Conservation (phyloP, 2,113 vertebrate genomes). For the Equus quagga region DNA sequence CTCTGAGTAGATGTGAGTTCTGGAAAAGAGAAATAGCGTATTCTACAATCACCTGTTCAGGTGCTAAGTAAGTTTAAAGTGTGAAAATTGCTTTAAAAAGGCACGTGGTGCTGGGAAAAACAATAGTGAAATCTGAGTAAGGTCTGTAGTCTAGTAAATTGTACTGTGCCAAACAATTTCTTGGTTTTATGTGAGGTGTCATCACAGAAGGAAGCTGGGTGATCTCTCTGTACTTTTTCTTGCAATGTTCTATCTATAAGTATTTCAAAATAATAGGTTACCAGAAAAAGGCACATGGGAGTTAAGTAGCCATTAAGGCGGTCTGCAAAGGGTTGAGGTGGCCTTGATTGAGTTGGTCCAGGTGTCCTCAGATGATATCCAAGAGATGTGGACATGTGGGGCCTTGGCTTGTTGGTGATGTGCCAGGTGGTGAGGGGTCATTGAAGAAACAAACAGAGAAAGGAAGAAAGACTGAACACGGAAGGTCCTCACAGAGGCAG, state of each 20-base stretch:
- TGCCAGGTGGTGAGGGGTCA: background rate
- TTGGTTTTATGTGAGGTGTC: background rate
- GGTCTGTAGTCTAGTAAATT: background rate
- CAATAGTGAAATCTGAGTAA: background rate
- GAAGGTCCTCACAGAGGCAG: background rate
- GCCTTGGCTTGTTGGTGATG: background rate
- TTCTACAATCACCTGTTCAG: background rate
- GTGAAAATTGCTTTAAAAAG: background rate
- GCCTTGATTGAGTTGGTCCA: background rate
- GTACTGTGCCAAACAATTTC: background rate
- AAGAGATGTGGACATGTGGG: background rate
- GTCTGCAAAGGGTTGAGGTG: background rate
- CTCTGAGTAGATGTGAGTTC: background rate
- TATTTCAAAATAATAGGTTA: background rate
- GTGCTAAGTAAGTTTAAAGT: background rate
- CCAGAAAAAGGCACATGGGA: background rate
- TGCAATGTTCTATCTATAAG: background rate
- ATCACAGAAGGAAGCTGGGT: background rate
- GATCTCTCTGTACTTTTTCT: background rate
- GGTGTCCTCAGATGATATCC: background rate
- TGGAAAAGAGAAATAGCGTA: background rate
- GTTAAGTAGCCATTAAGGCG: background rate
- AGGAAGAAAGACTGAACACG: background rate
- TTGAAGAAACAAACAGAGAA: background rate
- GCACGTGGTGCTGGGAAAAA: background rate